These are phyloP conservation scores for Agrochola macilenta DNA, from an alignment of 2,888 invertebrate genomes.

Conservation along the genomic window DNA sequence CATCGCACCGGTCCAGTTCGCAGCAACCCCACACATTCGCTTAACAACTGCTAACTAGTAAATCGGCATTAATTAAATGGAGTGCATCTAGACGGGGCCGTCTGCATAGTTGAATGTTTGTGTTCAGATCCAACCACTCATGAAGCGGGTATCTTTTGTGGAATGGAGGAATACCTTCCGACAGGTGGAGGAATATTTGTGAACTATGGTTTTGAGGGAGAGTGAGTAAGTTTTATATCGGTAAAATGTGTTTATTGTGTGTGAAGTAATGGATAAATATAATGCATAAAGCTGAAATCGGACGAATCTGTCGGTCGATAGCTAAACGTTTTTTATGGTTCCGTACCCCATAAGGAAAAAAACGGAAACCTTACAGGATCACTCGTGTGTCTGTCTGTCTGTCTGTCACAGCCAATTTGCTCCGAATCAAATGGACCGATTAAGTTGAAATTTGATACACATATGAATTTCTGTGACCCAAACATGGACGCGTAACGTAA, in stretches of 20 bases:
- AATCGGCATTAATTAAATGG: slow-evolving; percentile 81
- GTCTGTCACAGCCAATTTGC: too few species aligned
- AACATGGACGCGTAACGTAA: too few species aligned
- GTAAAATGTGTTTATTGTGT: not conserved
- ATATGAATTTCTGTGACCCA: too few species aligned
- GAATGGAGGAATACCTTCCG: slow-evolving; percentile 41
- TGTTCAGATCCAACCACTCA: slow-evolving; percentile 74
- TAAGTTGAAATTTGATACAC: too few species aligned
- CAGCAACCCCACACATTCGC: slow-evolving; percentile 40
- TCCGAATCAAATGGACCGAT: too few species aligned
- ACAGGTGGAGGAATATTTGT: slow-evolving; percentile 44
- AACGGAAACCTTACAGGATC: too few species aligned
- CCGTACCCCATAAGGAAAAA: too few species aligned
- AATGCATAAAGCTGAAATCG: not conserved
- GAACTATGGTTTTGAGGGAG: slow-evolving; percentile 15
- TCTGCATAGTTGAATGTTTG: slow-evolving; percentile 82
- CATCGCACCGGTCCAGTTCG: slow-evolving; percentile 25
- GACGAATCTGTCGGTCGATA: not conserved
- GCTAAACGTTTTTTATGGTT: too few species aligned
- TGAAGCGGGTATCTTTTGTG: slow-evolving; percentile 58
- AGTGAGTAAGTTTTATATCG: not conserved
- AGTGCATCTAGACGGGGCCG: slow-evolving; percentile 71
- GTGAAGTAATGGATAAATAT: not conserved
- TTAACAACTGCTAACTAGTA: slow-evolving; percentile 70
- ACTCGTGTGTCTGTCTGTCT: too few species aligned